Base-by-base conservation (phyloP, 1,140 invertebrate species). In the Rhynchophorus ferrugineus region DNA sequence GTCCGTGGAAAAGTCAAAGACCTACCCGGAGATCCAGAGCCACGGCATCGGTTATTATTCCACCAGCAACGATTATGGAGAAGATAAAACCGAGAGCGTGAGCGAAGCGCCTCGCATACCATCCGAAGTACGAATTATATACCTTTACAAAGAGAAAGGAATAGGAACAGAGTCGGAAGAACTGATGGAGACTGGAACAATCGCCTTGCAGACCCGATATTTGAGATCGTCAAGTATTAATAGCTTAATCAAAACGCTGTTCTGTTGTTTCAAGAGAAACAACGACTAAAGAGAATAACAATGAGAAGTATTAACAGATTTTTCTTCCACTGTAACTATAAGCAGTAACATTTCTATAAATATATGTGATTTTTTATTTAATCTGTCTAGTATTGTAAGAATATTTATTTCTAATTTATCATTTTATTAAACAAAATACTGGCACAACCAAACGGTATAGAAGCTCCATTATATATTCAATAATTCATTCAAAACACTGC, bases 121-220 rank as follows among this genome's bases (percentile, higher is more conserved):
- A 3, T 49, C 53, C 1, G 53, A 55, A 21, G 41, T 55, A 17
- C 37, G 45, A 19, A 42, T 55, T 2, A 29, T 55, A 1, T 55
- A 55, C 33, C 49, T 55, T 21, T 49, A 44, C 29, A 49, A 49
- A 39, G 53, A 49, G 14, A 49, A 55, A 38, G 33, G 13, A 8
- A 45, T 49, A 9, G 53, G 46, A 17, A 49, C 53, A 0, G 53
- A 55, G 5, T 55, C 53, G 21, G 53, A 49, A 24, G 29, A 21
- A 5, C 11, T 53, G 34, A 9, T 48, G 16, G 52, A 43, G 29
- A 17, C 37, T 16, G 44, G 36, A 16, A 36, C 52, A 3, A 33
- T 48, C 3, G 52, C 50, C n/a, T 39, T 52, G 18, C 51, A 55
- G 17, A 55, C 45, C 3, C 16, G 33, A 6, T 48, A 35, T 16